phyloP scores from a whole-genome alignment of 2,113 vertebrate genomes.

The Callochromis pleurospilus region DNA sequence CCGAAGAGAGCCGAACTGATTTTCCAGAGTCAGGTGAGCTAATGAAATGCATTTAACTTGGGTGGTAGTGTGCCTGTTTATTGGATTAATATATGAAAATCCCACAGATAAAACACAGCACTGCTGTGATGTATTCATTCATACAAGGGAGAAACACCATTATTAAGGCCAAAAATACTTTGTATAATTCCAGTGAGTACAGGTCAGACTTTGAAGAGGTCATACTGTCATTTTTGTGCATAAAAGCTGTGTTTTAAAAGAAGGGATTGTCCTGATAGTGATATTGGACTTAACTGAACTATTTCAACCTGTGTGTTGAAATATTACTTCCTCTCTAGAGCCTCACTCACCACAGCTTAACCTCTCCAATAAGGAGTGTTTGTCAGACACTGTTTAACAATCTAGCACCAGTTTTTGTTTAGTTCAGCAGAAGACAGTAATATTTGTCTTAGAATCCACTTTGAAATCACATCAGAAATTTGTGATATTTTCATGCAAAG shows the following conservation, averaged over 20 bases:
- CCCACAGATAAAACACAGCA: background rate
- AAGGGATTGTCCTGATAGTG: background rate
- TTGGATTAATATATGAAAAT: background rate
- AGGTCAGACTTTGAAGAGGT: background rate
- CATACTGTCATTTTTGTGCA: background rate
- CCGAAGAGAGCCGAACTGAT: conserved; percentile 76
- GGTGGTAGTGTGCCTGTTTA: background rate
- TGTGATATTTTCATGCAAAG: background rate
- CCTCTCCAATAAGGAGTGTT: background rate
- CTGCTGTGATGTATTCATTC: background rate
- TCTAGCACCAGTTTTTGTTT: background rate
- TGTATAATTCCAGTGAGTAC: background rate
- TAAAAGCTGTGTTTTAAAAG: background rate
- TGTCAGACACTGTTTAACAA: background rate
- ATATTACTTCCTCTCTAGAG: background rate
- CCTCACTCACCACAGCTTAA: background rate
- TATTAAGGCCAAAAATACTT: background rate
- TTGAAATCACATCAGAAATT: background rate
- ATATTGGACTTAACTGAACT: background rate
- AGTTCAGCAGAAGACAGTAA: background rate
- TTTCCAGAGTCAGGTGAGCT: conserved; percentile 76
- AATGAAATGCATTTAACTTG: background rate
- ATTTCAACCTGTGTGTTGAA: background rate
- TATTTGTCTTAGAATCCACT: background rate
- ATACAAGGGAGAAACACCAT: background rate